Evolutionary conservation across 2,888 invertebrate genomes (phyloP).

Genomic region (Petrolisthes manimaculis): DNA sequence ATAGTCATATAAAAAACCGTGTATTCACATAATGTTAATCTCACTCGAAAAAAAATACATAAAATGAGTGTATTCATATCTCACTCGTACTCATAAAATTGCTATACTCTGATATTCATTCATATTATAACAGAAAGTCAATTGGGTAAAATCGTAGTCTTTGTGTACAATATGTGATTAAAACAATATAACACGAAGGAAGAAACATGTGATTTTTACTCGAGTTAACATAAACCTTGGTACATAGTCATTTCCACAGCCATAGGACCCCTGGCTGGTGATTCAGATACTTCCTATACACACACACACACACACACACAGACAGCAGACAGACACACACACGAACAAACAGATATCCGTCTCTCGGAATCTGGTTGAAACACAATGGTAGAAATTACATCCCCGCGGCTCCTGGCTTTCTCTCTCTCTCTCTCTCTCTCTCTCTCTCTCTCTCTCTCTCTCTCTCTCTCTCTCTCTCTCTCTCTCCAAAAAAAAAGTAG

Average conservation of each 20-base stretch:
- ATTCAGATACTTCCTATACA: not conserved
- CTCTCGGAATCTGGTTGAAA: not conserved
- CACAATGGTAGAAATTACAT: not conserved
- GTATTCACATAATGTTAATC: too few relatives aligned
- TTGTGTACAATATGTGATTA: too few relatives aligned
- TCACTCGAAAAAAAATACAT: too few relatives aligned
- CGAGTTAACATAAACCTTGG: not conserved
- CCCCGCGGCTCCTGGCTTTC: slow-evolving; percentile 20
- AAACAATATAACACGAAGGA: too few relatives aligned
- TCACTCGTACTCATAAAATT: too few relatives aligned
- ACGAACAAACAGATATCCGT: not conserved
- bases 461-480: slow-evolving; percentile 20
- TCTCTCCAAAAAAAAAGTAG: not conserved
- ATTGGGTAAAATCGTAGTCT: too few relatives aligned
- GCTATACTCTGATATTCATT: too few relatives aligned
- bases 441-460: slow-evolving; percentile 25
- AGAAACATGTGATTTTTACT: too few relatives aligned
- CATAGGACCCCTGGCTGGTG: not conserved
- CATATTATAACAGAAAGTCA: too few relatives aligned
- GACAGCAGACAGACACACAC: not conserved
- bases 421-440: not conserved
- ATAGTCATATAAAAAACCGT: too few relatives aligned
- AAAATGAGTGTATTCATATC: too few relatives aligned
- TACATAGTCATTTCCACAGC: not conserved
- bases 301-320: slow-evolving; percentile 4